These are phyloP conservation scores for Aspidiotus destructor DNA, from an alignment of 2,888 invertebrate genomes.

Conservation along the genomic window DNA sequence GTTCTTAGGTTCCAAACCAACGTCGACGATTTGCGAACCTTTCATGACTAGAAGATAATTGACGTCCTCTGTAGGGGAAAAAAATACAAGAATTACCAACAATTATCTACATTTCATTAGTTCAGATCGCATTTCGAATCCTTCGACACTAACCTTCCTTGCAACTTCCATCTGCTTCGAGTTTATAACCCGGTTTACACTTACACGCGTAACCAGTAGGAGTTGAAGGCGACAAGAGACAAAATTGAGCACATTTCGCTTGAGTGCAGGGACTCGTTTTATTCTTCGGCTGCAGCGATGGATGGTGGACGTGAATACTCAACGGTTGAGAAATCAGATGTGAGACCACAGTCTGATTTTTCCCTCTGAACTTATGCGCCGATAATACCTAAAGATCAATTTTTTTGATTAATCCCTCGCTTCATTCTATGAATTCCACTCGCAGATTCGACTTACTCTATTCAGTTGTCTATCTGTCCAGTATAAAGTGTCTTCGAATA, in stretches of 20 bases:
- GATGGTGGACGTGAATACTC: constrained; percentile 91
- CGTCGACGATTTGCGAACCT: constrained; percentile 79
- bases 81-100: background rate
- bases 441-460: constrained; percentile 48
- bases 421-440: background rate
- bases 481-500: constrained; percentile 92
- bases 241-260: constrained; percentile 76
- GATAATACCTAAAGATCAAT: constrained; percentile 47
- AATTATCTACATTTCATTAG: background rate
- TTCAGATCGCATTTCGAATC: background rate
- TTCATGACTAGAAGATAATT: constrained; percentile 84
- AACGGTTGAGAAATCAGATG: constrained; percentile 90
- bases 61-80: constrained; percentile 55
- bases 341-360: constrained; percentile 85
- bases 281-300: constrained; percentile 72
- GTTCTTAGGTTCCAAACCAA: constrained; percentile 65
- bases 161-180: constrained; percentile 34
- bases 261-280: constrained; percentile 65
- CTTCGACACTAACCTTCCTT: constrained; percentile 19
- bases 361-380: constrained; percentile 84
- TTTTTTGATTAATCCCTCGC: background rate
- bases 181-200: constrained; percentile 78
- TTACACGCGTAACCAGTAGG: constrained; percentile 69
- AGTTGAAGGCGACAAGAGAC: constrained; percentile 71
- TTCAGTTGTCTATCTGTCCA: constrained; percentile 94